Conservation (phyloP, 1,140 invertebrate genomes). For the Drosophila elegans region DNA sequence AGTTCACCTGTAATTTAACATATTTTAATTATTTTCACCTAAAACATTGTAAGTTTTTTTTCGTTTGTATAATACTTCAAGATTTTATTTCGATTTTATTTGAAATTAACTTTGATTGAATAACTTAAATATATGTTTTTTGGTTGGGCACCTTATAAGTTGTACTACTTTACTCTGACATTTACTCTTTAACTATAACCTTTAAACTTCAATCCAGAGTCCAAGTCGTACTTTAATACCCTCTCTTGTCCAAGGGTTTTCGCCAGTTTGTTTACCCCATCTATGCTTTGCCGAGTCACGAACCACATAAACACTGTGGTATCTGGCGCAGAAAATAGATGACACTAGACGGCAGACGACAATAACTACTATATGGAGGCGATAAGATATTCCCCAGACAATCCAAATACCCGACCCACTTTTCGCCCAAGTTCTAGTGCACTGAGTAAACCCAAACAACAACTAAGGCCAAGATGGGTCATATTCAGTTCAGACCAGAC, state of each 20-base stretch:
- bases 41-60: no score
- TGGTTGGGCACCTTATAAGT: neutral
- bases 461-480: neutral
- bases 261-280: slow-evolving; percentile 2
- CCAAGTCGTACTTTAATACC: no score
- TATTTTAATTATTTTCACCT: no score
- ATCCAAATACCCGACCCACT: slow-evolving; percentile 25
- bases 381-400: slow-evolving; percentile 41
- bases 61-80: neutral
- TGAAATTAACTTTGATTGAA: no score
- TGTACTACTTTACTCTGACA: neutral
- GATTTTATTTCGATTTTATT: no score
- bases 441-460: slow-evolving; percentile 5
- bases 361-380: neutral
- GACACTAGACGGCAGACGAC: slow-evolving; percentile 14
- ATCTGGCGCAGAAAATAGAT: slow-evolving; percentile 27
- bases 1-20: no score
- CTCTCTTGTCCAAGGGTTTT: no score
- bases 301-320: slow-evolving; percentile 21
- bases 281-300: slow-evolving; percentile 16
- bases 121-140: no score
- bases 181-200: neutral
- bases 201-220: no score
- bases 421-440: slow-evolving; percentile 18
- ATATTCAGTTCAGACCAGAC: slow-evolving; percentile 23